Conservation (phyloP, 1,140 invertebrate genomes). For the Myzus persicae region DNA sequence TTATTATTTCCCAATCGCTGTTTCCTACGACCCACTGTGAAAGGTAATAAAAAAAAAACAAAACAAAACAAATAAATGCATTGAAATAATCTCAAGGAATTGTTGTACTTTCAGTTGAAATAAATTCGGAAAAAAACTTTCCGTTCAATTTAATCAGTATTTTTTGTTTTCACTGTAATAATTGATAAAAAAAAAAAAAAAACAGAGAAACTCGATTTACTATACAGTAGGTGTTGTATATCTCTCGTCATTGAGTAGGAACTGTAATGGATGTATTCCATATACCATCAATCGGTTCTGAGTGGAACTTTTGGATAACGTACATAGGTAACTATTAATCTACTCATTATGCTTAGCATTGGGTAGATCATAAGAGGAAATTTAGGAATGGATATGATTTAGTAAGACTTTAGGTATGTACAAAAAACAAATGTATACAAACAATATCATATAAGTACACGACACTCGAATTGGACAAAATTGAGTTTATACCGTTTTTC, state of each 20-base stretch:
- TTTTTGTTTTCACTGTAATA: not conserved
- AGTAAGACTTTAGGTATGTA: not conserved
- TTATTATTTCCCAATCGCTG: not conserved
- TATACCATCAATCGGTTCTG: not conserved
- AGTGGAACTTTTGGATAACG: not conserved
- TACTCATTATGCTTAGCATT: not conserved
- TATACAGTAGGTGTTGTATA: not conserved
- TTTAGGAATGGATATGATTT: not conserved
- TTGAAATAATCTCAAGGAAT: not conserved
- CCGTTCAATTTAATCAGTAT: not conserved
- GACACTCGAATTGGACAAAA: not conserved
- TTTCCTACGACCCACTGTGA: not conserved
- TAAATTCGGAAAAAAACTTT: not conserved
- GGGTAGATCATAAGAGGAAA: too few species aligned
- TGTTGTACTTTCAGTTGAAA: not conserved
- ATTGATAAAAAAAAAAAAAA: not conserved
- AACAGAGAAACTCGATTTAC: not conserved
- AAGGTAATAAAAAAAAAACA: not conserved
- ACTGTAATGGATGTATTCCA: not conserved
- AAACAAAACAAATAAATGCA: not conserved
- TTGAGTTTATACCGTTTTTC: not conserved
- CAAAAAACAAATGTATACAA: not conserved
- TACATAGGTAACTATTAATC: not conserved
- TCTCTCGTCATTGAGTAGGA: not conserved
- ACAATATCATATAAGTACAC: not conserved